These are phyloP conservation scores for Phalacrocorax pelagicus DNA, from an alignment of 2,113 vertebrate species.

Conservation along the genomic window DNA sequence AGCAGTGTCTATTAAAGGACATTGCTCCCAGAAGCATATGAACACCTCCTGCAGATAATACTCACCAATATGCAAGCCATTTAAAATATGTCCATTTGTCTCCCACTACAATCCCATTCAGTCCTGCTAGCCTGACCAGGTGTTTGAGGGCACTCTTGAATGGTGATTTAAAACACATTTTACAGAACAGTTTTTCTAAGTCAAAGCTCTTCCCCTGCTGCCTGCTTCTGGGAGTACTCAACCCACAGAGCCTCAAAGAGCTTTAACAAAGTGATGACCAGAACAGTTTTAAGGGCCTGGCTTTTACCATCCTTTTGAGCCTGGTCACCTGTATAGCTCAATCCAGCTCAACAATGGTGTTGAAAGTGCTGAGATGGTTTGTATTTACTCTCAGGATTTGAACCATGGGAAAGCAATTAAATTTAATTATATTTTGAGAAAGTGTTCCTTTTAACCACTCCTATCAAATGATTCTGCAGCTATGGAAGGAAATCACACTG, in stretches of 20 bases:
- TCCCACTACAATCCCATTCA: not conserved
- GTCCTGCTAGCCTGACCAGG: not conserved
- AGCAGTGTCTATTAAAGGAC: not conserved
- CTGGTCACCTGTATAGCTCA: conserved; percentile 9
- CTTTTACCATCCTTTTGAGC: conserved; percentile 61
- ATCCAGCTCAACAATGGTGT: not conserved
- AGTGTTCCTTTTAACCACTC: not conserved
- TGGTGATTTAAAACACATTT: not conserved
- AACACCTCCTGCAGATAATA: not conserved
- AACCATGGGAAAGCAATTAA: not conserved
- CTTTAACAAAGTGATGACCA: conserved; percentile 34
- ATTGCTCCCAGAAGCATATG: not conserved
- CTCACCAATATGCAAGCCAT: not conserved
- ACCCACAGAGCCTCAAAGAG: conserved; percentile 13
- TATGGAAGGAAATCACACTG: not conserved
- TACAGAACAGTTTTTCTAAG: not conserved
- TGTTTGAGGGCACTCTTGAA: not conserved
- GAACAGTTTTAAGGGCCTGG: conserved; percentile 29
- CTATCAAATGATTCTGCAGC: not conserved
- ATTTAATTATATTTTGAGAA: not conserved
- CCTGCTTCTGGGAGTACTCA: conserved; percentile 21
- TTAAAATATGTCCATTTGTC: not conserved
- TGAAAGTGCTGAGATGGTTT: conserved; percentile 42
- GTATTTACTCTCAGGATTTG: not conserved
- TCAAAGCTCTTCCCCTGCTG: conserved; percentile 24